These are phyloP conservation scores for Spizaetus ornatus DNA, from an alignment of 2,113 vertebrate genomes.

Conservation along the genomic window DNA sequence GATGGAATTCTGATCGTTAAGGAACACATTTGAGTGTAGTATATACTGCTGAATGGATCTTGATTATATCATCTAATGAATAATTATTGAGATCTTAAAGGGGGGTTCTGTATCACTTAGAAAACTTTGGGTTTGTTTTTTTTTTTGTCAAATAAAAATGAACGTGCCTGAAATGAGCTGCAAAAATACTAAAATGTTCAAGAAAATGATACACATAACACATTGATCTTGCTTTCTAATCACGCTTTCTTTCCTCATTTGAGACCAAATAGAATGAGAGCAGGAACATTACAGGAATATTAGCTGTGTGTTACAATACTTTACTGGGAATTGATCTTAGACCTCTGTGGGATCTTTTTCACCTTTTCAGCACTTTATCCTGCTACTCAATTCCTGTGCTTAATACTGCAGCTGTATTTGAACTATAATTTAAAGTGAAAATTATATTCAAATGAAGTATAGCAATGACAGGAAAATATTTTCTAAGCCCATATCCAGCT, in stretches of 20 bases:
- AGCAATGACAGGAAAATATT: neutral
- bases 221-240: neutral
- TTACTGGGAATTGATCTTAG: neutral
- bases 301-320: neutral
- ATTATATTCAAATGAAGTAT: neutral
- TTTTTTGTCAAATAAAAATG: neutral
- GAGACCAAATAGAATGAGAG: neutral
- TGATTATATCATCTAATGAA: neutral
- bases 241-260: neutral
- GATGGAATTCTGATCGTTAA: neutral
- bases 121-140: neutral
- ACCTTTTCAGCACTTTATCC: neutral
- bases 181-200: neutral
- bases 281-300: neutral
- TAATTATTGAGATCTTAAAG: neutral
- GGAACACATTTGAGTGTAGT: neutral
- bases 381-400: neutral
- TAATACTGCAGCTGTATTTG: neutral
- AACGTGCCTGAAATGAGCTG: neutral
- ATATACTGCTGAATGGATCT: neutral
- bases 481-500: neutral
- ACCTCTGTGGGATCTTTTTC: neutral
- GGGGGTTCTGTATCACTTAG: fast-evolving
- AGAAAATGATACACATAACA: neutral
- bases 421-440: neutral